Conservation (phyloP, 1,140 invertebrate genomes). For the Drosophila elegans region DNA sequence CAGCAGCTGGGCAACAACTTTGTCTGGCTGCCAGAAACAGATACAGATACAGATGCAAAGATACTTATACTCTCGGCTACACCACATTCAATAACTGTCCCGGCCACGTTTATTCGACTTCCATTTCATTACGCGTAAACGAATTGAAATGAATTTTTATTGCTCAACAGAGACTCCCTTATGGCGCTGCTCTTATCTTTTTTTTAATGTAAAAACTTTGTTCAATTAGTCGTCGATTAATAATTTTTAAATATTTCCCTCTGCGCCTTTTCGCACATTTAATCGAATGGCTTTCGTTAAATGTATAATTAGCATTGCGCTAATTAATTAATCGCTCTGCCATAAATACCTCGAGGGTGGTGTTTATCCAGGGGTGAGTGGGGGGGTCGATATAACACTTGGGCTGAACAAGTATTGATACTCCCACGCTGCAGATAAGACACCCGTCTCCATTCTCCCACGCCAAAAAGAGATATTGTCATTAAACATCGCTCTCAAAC, state of each 20-base stretch:
- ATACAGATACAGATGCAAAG: slow-evolving; percentile 42
- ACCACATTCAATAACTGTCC: slow-evolving; percentile 61
- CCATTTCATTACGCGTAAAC: slow-evolving; percentile 82
- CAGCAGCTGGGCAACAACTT: slow-evolving; percentile 71
- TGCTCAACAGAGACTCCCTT: slow-evolving; percentile 62
- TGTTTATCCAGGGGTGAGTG: neutral
- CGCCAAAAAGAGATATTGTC: slow-evolving; percentile 65
- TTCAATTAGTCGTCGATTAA: slow-evolving; percentile 77
- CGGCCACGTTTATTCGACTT: slow-evolving; percentile 73
- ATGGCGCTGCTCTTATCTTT: slow-evolving; percentile 54
- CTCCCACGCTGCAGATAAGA: slow-evolving; percentile 49
- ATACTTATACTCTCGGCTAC: slow-evolving; percentile 11
- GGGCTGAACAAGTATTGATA: slow-evolving; percentile 31
- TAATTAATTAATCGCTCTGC: slow-evolving; percentile 72
- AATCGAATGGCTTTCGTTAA: slow-evolving; percentile 45
- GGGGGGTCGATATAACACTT: neutral
- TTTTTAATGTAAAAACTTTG: slow-evolving; percentile 82
- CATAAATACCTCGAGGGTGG: slow-evolving; percentile 49
- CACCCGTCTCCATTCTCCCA: slow-evolving; percentile 49
- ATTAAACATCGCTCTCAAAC: slow-evolving; percentile 61
- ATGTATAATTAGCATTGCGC: slow-evolving; percentile 72
- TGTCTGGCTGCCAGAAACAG: slow-evolving; percentile 60
- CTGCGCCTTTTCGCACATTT: slow-evolving; percentile 57
- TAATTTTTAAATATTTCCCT: slow-evolving; percentile 58
- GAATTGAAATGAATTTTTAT: slow-evolving; percentile 84